Evolutionary conservation across 2,113 vertebrate genomes (phyloP).

Genomic region (Dolichallabes microphthalmus): DNA sequence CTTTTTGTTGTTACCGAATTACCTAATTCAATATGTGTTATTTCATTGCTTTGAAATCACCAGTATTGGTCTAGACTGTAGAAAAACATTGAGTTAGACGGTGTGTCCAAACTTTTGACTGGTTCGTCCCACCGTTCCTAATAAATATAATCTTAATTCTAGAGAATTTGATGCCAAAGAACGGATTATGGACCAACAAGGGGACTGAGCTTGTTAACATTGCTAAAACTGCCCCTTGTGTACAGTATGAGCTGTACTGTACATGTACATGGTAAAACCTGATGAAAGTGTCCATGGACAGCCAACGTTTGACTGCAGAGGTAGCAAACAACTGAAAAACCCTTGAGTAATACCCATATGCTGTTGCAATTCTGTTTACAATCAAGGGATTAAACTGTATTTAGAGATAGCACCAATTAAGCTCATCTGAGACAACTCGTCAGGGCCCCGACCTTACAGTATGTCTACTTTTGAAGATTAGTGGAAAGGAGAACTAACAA

Average conservation of each 20-base stretch:
- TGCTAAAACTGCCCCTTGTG: not conserved
- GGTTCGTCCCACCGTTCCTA: not conserved
- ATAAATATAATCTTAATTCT: not conserved
- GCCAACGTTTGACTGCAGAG: not conserved
- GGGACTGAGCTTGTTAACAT: not conserved
- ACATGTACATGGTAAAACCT: not conserved
- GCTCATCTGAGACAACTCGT: not conserved
- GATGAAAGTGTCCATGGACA: not conserved
- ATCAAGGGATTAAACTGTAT: not conserved
- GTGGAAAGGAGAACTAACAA: not conserved
- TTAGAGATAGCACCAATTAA: not conserved
- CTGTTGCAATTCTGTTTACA: constrained; percentile 7
- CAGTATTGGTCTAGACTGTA: too few relatives aligned
- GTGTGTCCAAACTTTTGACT: too few relatives aligned
- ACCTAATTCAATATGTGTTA: too few relatives aligned
- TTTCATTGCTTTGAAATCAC: too few relatives aligned
- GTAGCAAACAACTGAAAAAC: not conserved
- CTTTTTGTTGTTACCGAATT: too few relatives aligned
- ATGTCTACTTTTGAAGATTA: not conserved
- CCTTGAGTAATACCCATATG: not conserved
- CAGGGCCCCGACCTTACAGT: not conserved
- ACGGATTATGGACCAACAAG: not conserved
- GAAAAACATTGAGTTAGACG: too few relatives aligned
- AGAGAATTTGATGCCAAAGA: not conserved
- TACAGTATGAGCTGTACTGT: not conserved